A percentile compares a stretch with the other conserved stretches of the same genome.
Conservation (phyloP, 2,888 invertebrate genomes). For the Laothoe populi region DNA sequence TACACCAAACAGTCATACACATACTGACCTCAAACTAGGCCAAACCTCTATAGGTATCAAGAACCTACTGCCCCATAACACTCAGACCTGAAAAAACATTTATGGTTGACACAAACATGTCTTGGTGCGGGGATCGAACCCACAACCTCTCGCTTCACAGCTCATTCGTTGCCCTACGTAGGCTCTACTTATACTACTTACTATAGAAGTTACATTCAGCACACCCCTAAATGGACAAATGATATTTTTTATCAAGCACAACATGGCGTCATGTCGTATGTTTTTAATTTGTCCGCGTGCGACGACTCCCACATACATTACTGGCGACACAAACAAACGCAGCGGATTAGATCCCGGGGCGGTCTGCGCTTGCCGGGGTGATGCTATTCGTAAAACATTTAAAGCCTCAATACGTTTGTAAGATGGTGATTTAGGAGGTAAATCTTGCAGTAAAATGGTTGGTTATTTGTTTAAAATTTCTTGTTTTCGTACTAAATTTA, state of each 20-base stretch:
- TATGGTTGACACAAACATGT: no score
- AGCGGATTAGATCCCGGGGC: slow-evolving; percentile 66
- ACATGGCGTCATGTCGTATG: slow-evolving; percentile 31
- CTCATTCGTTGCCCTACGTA: no score
- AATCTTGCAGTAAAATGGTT: not conserved
- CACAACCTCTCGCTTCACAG: no score
- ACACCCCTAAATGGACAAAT: slow-evolving; percentile 8
- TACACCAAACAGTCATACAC: no score
- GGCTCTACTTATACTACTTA: no score
- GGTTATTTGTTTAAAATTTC: not conserved
- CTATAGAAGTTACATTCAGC: no score
- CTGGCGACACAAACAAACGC: slow-evolving; percentile 66
- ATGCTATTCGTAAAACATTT: slow-evolving; percentile 36
- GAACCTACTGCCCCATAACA: no score
- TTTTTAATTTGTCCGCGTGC: slow-evolving; percentile 70
- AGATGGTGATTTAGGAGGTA: not conserved
- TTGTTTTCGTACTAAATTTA: not conserved
- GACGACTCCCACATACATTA: slow-evolving; percentile 80
- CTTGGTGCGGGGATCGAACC: no score
- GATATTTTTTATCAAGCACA: not conserved
- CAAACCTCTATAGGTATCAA: no score
- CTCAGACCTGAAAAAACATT: no score
- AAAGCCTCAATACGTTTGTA: slow-evolving; percentile 16
- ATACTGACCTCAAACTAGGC: no score
- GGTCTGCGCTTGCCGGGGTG: slow-evolving; percentile 56